Conservation (phyloP, 2,113 vertebrate species). For the Pseudonaja textilis region DNA sequence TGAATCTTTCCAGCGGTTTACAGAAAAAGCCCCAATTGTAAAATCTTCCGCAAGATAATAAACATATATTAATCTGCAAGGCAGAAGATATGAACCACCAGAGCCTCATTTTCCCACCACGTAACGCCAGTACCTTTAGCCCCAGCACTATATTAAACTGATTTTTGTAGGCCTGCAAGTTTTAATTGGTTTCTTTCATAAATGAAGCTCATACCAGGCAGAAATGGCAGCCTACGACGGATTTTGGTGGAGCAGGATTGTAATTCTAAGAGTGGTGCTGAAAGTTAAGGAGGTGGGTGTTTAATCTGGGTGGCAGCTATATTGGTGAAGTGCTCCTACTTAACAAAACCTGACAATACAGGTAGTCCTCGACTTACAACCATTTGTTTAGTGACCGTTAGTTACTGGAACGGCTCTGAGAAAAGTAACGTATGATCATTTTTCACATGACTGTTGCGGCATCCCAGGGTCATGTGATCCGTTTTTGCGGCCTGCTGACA, state of each 20-base stretch:
- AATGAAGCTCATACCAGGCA: not conserved
- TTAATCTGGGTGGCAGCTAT: not conserved
- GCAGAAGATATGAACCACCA: not conserved
- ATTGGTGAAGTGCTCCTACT: not conserved
- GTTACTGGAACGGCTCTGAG: not conserved
- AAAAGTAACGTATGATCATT: not conserved
- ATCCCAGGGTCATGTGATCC: not conserved
- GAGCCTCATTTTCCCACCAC: not conserved
- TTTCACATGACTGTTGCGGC: not conserved
- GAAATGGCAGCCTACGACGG: not conserved
- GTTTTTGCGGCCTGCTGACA: not conserved
- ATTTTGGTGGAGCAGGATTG: not conserved
- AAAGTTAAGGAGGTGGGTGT: not conserved
- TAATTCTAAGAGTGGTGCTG: not conserved
- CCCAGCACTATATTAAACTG: not conserved
- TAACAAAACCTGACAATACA: not conserved
- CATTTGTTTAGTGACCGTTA: not conserved
- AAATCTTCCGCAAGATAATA: constrained; percentile 16
- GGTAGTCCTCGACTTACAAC: not conserved
- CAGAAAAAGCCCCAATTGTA: constrained; percentile 1
- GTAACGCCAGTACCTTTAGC: not conserved
- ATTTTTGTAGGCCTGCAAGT: not conserved
- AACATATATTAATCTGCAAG: not conserved
- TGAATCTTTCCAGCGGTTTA: constrained; percentile 11
- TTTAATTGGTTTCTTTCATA: not conserved